Conservation (phyloP, 2,888 invertebrate species). For the Cantharis lateralis region DNA sequence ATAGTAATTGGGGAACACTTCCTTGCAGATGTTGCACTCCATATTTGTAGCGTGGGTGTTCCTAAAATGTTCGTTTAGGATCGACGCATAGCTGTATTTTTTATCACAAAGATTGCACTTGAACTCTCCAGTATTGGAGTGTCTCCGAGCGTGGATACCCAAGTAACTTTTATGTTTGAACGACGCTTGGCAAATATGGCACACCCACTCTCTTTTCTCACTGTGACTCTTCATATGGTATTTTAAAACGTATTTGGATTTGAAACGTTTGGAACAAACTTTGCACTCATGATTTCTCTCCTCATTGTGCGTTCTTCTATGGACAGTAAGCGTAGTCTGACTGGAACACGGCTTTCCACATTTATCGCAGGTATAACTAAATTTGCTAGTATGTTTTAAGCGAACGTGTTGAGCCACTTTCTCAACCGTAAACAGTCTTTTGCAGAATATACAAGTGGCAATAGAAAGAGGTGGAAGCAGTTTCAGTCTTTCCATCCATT, state of each 20-base stretch:
- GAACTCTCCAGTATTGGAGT: not conserved
- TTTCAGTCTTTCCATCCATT: not conserved
- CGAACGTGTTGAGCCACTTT: not conserved
- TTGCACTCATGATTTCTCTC: slow-evolving; percentile 60
- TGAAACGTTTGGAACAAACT: slow-evolving; percentile 43
- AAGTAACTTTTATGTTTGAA: not conserved
- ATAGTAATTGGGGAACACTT: not conserved
- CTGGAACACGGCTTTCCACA: slow-evolving; percentile 35
- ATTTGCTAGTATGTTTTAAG: not conserved
- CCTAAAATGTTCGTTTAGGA: not conserved
- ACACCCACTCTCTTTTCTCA: slow-evolving; percentile 19
- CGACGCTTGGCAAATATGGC: slow-evolving; percentile 26
- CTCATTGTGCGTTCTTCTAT: slow-evolving; percentile 60
- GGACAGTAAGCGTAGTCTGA: slow-evolving; percentile 37
- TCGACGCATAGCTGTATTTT: not conserved
- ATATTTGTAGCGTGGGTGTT: not conserved
- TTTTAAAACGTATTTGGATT: slow-evolving; percentile 31
- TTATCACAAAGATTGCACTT: not conserved
- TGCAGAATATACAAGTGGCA: not conserved
- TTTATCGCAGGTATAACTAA: slow-evolving; percentile 25
- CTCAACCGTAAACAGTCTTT: not conserved
- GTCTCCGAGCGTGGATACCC: not conserved
- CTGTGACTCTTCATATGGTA: slow-evolving; percentile 9
- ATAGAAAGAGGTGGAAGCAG: not conserved
- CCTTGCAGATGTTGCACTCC: not conserved